Percentiles rank a stretch among this genome's conserved stretches.
These are phyloP conservation scores for Julus scanicus DNA, from an alignment of 2,888 invertebrate species.

Conservation along the genomic window DNA sequence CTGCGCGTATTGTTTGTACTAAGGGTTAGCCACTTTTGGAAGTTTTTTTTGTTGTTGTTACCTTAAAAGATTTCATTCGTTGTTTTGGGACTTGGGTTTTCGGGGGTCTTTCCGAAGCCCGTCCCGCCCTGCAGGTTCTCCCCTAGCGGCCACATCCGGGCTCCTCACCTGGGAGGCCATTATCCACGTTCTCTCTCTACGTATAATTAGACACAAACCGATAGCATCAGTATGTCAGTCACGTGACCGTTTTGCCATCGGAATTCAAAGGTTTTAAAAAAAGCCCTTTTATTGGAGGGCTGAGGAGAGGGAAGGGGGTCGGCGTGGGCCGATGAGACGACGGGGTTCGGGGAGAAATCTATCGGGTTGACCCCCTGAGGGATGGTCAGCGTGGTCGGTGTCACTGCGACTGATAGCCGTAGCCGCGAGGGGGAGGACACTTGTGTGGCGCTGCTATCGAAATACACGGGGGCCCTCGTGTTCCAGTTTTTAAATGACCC, in stretches of 20 bases:
- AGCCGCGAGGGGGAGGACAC: not conserved
- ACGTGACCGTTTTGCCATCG: constrained; percentile 28
- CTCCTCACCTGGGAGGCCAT: constrained; percentile 33
- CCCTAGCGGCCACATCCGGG: constrained; percentile 27
- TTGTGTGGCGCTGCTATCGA: not conserved
- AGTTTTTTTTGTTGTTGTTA: too few relatives aligned
- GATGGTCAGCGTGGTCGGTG: not conserved
- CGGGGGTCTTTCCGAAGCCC: not conserved
- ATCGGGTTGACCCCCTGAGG: not conserved
- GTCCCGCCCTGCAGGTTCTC: constrained; percentile 4
- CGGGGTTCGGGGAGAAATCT: not conserved
- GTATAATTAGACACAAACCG: constrained; percentile 33
- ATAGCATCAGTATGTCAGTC: constrained; percentile 33
- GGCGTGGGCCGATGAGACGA: constrained; percentile 9
- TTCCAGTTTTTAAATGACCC: not conserved
- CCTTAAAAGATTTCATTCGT: too few relatives aligned
- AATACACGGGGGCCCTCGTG: not conserved
- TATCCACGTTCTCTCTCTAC: constrained; percentile 27
- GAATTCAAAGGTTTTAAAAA: constrained; percentile 18
- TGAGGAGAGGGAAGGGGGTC: not conserved
- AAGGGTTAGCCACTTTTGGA: too few relatives aligned
- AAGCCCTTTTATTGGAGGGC: constrained; percentile 25
- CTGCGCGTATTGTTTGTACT: too few relatives aligned
- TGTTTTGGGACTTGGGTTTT: not conserved
- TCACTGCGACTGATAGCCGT: not conserved